Conservation (phyloP, 1,140 invertebrate genomes). For the Arctopsyche grandis region DNA sequence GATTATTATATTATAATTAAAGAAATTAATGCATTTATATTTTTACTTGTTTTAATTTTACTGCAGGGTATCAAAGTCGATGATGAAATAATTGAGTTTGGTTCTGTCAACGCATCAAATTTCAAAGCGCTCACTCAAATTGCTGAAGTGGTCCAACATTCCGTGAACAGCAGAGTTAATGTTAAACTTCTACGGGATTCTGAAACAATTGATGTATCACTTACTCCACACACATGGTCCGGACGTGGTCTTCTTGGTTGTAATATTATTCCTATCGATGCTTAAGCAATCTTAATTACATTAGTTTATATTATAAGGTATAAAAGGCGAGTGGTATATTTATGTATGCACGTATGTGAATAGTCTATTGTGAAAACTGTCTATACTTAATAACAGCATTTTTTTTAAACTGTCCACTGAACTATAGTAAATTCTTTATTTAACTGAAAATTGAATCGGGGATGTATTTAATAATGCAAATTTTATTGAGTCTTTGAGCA, state of each 20-base stretch:
- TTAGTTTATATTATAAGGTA: background rate
- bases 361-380: too few species aligned
- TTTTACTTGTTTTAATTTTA: slow-evolving; percentile 37
- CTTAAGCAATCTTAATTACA: background rate
- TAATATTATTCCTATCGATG: slow-evolving; percentile 67
- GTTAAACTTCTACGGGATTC: slow-evolving; percentile 71
- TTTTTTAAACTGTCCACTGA: too few species aligned
- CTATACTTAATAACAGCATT: too few species aligned
- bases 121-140: slow-evolving; percentile 77
- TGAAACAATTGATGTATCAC: slow-evolving; percentile 65
- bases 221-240: slow-evolving; percentile 77
- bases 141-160: slow-evolving; percentile 77
- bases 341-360: too few species aligned
- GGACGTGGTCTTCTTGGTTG: slow-evolving; percentile 82
- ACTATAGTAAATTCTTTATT: too few species aligned
- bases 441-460: too few species aligned
- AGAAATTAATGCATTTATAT: background rate
- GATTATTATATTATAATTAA: background rate
- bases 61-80: slow-evolving; percentile 78
- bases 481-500: too few species aligned
- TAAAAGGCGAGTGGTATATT: too few species aligned
- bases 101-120: slow-evolving; percentile 80
- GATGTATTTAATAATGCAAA: too few species aligned
- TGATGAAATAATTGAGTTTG: slow-evolving; percentile 84
- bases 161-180: slow-evolving; percentile 71